Evolutionary conservation across 2,888 invertebrate genomes (phyloP).

Genomic region (Xanthia icteritia): DNA sequence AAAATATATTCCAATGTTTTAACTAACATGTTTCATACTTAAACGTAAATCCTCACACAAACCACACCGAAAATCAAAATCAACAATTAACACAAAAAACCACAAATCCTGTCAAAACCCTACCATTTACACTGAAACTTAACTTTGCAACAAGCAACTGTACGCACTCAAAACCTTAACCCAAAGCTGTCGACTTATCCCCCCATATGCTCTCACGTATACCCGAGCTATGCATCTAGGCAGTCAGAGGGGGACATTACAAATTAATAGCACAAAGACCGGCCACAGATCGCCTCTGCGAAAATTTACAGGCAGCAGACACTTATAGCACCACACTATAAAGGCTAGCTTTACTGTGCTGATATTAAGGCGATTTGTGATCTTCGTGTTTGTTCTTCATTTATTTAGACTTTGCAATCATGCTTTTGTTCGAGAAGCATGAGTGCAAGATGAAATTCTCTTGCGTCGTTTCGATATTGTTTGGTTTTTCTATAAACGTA

Average conservation of each 20-base stretch:
- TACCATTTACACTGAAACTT: constrained; percentile 12
- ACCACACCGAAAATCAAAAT: too few relatives aligned
- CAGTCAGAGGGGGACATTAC: constrained; percentile 86
- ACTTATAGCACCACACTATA: constrained; percentile 82
- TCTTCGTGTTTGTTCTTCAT: constrained; percentile 37
- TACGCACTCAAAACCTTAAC: constrained; percentile 55
- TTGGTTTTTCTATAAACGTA: too few relatives aligned
- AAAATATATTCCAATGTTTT: neutral
- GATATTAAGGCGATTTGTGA: constrained; percentile 72
- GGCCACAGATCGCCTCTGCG: constrained; percentile 88
- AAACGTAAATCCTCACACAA: neutral
- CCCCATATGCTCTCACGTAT: constrained; percentile 71
- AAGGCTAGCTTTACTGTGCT: constrained; percentile 70
- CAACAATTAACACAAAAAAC: neutral
- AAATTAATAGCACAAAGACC: constrained; percentile 91
- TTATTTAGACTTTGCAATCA: constrained; percentile 22
- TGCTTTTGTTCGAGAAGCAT: neutral
- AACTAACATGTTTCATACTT: neutral
- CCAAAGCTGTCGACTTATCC: constrained; percentile 74
- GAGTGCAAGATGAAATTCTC: neutral
- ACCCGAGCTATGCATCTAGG: constrained; percentile 80
- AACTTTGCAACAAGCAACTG: constrained; percentile 37
- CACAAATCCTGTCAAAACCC: neutral
- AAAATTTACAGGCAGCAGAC: constrained; percentile 89
- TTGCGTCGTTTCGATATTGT: too few relatives aligned